phyloP scores from a whole-genome alignment of 2,888 invertebrate genomes.

The Gasteruption jaculator region DNA sequence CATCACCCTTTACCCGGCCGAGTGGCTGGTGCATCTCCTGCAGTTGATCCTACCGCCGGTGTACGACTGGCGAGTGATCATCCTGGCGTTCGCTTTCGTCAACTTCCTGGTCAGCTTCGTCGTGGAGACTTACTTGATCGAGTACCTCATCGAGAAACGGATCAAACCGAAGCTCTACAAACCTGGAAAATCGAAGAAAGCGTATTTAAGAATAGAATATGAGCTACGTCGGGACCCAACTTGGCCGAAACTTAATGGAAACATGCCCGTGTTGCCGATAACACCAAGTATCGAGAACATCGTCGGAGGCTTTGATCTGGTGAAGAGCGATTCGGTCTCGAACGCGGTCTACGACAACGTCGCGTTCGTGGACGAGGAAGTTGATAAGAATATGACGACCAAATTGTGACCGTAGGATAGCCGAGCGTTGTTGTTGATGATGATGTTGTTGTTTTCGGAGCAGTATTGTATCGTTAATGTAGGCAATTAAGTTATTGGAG shows the following conservation, averaged over 20 bases:
- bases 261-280: slow-evolving; percentile 33
- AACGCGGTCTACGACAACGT: slow-evolving; percentile 20
- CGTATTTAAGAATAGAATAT: slow-evolving; percentile 61
- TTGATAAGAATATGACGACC: slow-evolving; percentile 18
- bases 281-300: slow-evolving; percentile 36
- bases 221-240: slow-evolving; percentile 56
- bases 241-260: slow-evolving; percentile 59
- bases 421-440: too few species aligned
- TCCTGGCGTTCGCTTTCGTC: slow-evolving; percentile 43
- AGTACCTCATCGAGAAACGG: slow-evolving; percentile 59
- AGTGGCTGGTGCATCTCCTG: slow-evolving; percentile 48
- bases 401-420: slow-evolving; percentile 27
- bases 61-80: slow-evolving; percentile 49
- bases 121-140: slow-evolving; percentile 59
- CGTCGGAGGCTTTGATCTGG: slow-evolving; percentile 26
- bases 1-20: slow-evolving; percentile 53
- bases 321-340: not conserved
- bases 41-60: slow-evolving; percentile 45
- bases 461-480: too few species aligned
- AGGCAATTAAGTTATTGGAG: too few species aligned
- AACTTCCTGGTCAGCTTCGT: slow-evolving; percentile 58
- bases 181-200: slow-evolving; percentile 57
- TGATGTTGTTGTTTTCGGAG: too few species aligned
- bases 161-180: slow-evolving; percentile 54
- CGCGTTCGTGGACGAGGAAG: slow-evolving; percentile 26